These are phyloP conservation scores for Mylabris sibirica DNA, from an alignment of 2,888 invertebrate species.

Conservation along the genomic window DNA sequence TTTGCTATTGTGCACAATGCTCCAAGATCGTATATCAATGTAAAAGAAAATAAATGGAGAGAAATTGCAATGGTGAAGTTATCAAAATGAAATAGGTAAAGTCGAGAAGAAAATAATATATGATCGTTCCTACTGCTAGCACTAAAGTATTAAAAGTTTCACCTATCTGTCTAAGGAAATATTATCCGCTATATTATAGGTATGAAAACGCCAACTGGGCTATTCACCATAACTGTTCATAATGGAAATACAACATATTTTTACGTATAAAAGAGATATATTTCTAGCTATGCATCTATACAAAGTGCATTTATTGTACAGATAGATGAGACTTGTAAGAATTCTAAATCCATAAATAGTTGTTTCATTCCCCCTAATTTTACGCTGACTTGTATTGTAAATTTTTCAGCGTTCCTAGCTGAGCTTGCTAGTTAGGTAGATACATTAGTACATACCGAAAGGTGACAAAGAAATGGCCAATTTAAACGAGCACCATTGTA, in stretches of 20 bases:
- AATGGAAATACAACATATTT: neutral
- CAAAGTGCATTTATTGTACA: neutral
- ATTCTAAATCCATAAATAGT: no score
- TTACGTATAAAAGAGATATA: no score
- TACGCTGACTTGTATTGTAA: no score
- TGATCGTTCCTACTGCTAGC: neutral
- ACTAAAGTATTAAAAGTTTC: constrained; percentile 4
- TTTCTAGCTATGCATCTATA: no score
- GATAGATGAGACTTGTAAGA: neutral
- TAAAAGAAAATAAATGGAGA: constrained; percentile 6
- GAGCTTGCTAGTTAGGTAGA: no score
- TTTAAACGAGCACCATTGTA: neutral
- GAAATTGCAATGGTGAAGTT: constrained; percentile 3
- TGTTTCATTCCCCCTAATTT: no score
- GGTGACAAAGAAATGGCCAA: no score
- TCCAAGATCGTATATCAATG: constrained; percentile 5
- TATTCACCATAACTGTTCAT: neutral
- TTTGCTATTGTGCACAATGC: neutral
- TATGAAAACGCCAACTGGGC: neutral
- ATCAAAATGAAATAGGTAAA: constrained; percentile 12
- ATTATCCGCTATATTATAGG: neutral
- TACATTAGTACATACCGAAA: no score
- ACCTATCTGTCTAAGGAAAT: constrained; percentile 4
- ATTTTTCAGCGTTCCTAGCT: no score
- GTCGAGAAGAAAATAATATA: constrained; percentile 9